phyloP scores from a whole-genome alignment of 2,888 invertebrate genomes.

The Rapana venosa region DNA sequence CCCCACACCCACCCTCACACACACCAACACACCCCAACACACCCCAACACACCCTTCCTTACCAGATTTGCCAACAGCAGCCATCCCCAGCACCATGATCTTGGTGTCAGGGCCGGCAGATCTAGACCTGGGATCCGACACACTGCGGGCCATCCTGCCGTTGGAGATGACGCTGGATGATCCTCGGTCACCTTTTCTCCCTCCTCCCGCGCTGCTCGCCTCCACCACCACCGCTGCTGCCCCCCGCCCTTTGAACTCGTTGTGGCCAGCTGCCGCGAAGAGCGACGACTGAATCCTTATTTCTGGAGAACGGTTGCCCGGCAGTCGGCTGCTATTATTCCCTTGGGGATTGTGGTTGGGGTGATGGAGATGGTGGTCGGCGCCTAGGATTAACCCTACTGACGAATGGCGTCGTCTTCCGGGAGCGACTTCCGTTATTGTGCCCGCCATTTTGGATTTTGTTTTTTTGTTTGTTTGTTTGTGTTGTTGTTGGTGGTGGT shows the following conservation, averaged over 20 bases:
- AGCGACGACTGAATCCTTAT: background rate
- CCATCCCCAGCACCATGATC: constrained; percentile 69
- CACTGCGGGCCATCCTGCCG: background rate
- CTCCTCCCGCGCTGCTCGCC: background rate
- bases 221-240: background rate
- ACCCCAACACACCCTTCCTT: background rate
- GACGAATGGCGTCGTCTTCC: constrained; percentile 17
- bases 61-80: constrained; percentile 74
- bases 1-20: no score
- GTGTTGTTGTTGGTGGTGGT: no score
- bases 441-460: no score
- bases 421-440: background rate
- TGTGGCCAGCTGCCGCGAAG: background rate
- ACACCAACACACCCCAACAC: background rate
- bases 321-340: no score
- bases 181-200: background rate
- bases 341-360: no score
- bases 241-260: background rate
- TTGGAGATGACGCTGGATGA: background rate
- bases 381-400: constrained; percentile 6
- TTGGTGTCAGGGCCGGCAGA: constrained; percentile 69
- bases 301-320: background rate
- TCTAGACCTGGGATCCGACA: constrained; percentile 13
- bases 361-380: background rate
- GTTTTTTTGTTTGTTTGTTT: no score